These are phyloP conservation scores for Falco rusticolus DNA, from an alignment of 2,797 vertebrate species.

Conservation along the genomic window DNA sequence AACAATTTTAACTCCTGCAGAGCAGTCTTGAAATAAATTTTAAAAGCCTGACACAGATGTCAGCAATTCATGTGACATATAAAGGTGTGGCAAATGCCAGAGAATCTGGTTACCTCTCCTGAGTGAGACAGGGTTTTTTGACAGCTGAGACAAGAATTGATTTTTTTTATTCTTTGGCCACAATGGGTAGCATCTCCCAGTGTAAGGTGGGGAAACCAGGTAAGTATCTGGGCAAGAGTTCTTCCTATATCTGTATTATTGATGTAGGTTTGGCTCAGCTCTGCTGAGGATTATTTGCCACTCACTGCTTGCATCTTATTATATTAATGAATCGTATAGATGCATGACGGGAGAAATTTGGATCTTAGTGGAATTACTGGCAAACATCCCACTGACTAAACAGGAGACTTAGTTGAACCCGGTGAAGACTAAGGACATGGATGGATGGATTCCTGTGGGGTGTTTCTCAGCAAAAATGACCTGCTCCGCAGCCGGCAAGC, in stretches of 20 bases:
- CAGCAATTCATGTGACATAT: not conserved
- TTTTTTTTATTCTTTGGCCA: not conserved
- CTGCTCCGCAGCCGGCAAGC: not conserved
- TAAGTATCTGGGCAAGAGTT: not conserved
- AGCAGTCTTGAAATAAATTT: not conserved
- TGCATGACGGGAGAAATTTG: not conserved
- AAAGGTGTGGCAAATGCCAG: not conserved
- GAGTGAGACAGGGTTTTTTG: not conserved
- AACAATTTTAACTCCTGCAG: not conserved
- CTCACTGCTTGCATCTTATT: not conserved
- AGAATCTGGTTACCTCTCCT: not conserved
- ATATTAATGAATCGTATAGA: not conserved
- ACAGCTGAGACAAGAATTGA: not conserved
- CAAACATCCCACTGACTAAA: not conserved
- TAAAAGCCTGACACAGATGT: constrained; percentile 13
- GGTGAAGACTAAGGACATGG: not conserved
- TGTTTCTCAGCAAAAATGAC: constrained; percentile 35
- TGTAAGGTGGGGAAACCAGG: not conserved
- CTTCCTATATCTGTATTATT: not conserved
- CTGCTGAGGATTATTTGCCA: not conserved
- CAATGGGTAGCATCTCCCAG: not conserved
- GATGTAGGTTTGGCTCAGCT: not conserved
- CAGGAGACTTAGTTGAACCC: not conserved
- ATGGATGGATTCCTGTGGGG: not conserved
- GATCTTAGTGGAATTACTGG: not conserved